Conservation (phyloP, 2,888 invertebrate species). For the Synanthedon andrenaeformis region DNA sequence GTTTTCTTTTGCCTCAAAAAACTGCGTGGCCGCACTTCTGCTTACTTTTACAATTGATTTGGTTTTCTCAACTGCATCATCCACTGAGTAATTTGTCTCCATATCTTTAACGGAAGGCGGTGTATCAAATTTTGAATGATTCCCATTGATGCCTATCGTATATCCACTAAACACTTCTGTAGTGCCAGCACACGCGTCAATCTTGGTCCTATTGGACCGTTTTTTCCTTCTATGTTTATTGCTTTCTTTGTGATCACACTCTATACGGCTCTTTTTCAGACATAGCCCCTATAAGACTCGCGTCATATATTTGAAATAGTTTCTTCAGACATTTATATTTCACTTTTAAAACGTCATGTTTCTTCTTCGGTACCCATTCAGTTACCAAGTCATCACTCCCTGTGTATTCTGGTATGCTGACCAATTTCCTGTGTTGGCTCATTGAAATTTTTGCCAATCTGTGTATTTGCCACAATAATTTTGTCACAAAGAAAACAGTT, state of each 20-base stretch:
- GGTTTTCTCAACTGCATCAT: conserved; percentile 7
- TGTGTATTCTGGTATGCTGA: conserved; percentile 41
- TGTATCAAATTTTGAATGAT: conserved; percentile 14
- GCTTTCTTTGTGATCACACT: conserved; percentile 6
- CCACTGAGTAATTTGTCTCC: conserved; percentile 25
- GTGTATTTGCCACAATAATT: conserved; percentile 31
- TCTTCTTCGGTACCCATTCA: conserved; percentile 61
- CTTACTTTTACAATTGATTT: conserved; percentile 4
- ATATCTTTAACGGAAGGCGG: conserved; percentile 31
- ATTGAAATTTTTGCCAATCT: conserved; percentile 15
- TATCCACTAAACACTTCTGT: conserved; percentile 31
- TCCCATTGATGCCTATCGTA: conserved; percentile 12
- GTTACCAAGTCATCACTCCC: conserved; percentile 31
- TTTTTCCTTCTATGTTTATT: conserved; percentile 15
- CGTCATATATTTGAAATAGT: conserved; percentile 57
- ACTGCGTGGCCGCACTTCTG: conserved; percentile 17
- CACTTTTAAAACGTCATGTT: conserved; percentile 56
- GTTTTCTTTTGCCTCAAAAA: conserved; percentile 16
- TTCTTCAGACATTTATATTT: conserved; percentile 61
- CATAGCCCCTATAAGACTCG: conserved; percentile 46
- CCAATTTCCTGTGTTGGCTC: conserved; percentile 29
- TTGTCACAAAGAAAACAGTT: conserved; percentile 30
- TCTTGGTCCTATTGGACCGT: conserved; percentile 43
- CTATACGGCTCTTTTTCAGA: conserved; percentile 21
- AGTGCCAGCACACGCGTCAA: conserved; percentile 45